These are phyloP conservation scores for Macrosiphum euphorbiae DNA, from an alignment of 2,888 invertebrate genomes.

Conservation along the genomic window DNA sequence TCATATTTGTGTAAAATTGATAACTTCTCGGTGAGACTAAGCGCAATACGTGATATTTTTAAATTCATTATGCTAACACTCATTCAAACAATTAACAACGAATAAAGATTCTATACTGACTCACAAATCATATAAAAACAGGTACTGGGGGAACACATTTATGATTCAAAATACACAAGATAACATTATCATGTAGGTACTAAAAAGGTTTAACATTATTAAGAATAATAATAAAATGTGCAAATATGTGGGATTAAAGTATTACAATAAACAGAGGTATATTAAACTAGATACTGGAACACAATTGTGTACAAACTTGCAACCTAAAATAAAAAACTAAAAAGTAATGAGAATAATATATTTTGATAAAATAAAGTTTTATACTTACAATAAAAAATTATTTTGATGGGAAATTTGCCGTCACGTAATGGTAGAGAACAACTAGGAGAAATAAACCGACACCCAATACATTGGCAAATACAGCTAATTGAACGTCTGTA, in stretches of 20 bases:
- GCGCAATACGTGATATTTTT: not conserved
- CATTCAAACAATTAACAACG: not conserved
- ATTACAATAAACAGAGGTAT: not conserved
- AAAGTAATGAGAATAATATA: not conserved
- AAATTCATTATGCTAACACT: not conserved
- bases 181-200: not conserved
- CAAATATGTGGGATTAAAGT: not conserved
- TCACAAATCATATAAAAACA: not conserved
- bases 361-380: not conserved
- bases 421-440: slow-evolving; percentile 96
- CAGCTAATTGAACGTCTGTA: slow-evolving; percentile 94
- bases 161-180: slow-evolving; percentile 1
- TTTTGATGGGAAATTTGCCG: slow-evolving; percentile 70
- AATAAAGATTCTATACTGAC: not conserved
- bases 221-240: not conserved
- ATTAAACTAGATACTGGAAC: slow-evolving; percentile 1
- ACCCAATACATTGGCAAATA: slow-evolving; percentile 95
- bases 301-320: not conserved
- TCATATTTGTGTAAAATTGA: slow-evolving; percentile 16
- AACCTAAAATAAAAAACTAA: slow-evolving; percentile 36
- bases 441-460: slow-evolving; percentile 92
- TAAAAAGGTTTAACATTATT: not conserved
- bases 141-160: not conserved
- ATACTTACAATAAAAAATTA: slow-evolving; percentile 32
- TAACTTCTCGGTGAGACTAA: slow-evolving; percentile 8